Evolutionary conservation across 2,797 vertebrate species (phyloP), one percentile per base, ranked within the genome.

Genomic region (Geotrypetes seraphini): DNA sequence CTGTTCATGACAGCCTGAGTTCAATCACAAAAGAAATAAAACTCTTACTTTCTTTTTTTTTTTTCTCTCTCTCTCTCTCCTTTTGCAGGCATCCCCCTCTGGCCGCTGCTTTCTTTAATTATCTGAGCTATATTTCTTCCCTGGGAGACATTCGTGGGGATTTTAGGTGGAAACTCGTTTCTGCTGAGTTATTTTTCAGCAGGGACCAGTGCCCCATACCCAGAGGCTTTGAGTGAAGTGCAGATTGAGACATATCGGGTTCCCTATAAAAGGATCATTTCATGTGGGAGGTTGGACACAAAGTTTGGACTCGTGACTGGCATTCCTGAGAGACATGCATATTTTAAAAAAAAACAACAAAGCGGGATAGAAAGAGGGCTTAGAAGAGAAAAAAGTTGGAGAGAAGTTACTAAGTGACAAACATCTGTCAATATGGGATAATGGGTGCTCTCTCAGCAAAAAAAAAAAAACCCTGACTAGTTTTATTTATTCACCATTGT

Each of bases 281-380:
- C 89, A 89, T 90, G 91, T 92, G 89, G 87, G 94, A 92, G 92
- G 90, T 89, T 92, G 94, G 90, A 95, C 92, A 95, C 88, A 89
- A 93, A 93, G 88, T 97, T 96, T 91, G 89, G 86, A 87, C 90
- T 89, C 91, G 92, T 96, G 92, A 97, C 92, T 93, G 88, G 91
- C 92, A 96, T 97, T 94, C 91, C 89, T 87, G 89, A 91, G 86
- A 91, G 90, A 94, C 91, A 88, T 90, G 92, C 91, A 95, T 96
- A 96, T 94, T 93, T 96, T 94, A 96, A 89, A 91, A 87, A 85
- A 95, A 96, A 91, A 87, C 85, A 95, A 96, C 91, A 96, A 96
- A 92, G 91, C 87, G 71, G 82, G 83, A 85, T 78, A 81, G 79
- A 87, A 85, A 89, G 83, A 84, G 79, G 78, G 83, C 79, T 78